Evolutionary conservation across 2,888 invertebrate species (phyloP), one percentile per base, ranked within the genome.

Genomic region (Apeira syringaria): DNA sequence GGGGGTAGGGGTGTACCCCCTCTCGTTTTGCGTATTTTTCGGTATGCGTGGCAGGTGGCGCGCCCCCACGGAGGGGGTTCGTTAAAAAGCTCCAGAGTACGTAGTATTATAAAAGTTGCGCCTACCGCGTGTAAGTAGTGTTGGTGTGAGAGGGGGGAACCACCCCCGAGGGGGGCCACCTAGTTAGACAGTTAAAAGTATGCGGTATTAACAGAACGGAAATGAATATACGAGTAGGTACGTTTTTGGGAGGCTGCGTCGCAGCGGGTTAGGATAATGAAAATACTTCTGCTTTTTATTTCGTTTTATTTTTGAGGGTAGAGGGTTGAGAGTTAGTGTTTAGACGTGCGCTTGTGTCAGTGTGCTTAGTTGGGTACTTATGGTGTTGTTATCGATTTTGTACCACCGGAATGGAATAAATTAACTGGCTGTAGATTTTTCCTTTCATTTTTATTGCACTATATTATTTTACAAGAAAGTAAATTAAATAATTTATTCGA

Each of bases 171-270:
- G 56, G 61, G 64, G 57, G 53, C 77, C 78, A 80, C 87, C 87
- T 88, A 89, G 88, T 89, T 89, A 89, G 88, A 87, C 88, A 88
- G 88, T 88, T 88, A 89, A 89, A 89, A 88, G 88, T 89, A 89
- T 89, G 88, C 88, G 88, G 88, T 87, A 89, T 89, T 88, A 89
- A 89, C 88, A 77, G 78, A 84, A 87, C 88, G 88, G 88, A 89
- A 89, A 89, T 88, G 88, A 89, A 89, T 89, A 85, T 86, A 88
- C 84, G 86, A 78, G 85, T 82, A 80, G 79, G 78, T 76, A 76
- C 71, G 76, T 61, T 84, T 83, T 85, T 61, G 75, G 82, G 88
- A 85, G 80, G 85, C 86, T 84, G 83, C 68, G 84, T 74, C 79
- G 72, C 73, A 70, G 68, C 68, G 74, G 79, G 82, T 86, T 85